Evolutionary conservation across 2,888 invertebrate genomes (phyloP), one percentile per base, ranked within the genome.

Genomic region (Drosophila pegasa): DNA sequence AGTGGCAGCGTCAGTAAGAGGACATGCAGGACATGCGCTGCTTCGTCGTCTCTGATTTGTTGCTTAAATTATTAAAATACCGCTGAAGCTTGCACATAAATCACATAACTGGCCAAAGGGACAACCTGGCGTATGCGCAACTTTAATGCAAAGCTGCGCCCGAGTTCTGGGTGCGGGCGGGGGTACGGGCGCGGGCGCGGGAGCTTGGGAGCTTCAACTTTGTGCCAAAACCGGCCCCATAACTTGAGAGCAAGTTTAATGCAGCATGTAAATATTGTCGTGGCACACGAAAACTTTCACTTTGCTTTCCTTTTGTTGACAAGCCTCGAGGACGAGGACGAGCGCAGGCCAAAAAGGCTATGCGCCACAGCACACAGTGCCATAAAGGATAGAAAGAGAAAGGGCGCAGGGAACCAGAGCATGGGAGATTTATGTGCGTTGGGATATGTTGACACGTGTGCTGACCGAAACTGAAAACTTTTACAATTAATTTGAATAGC

Each of bases 241-340:
- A 82, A 78, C 86, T 78, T 68, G 66, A 50, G 61, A 68, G 78
- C 83, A 88, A 88, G 83, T 87, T 84, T 88, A 84, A 84, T 84
- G 83, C 87, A 80, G 81, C 88, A 87, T 88, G 83, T 84, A 87
- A 84, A 84, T 84, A 88, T 84, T 88, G 88, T 65, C 87, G 73
- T 83, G 87, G 80, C 80, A 66, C 80, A 83, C 60, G 71, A 87
- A 87, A 83, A 88, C 87, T 82, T 82, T 88, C 82, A 86, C 72
- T 84, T 43, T 43, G 70, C 60, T 68, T 50, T 35, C 54, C 75
- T 60, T 82, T 75, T 88, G 86, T 72, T 79, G 82, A 85, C 83
- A 85, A 56, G 64, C 72, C 67, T 60, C 33, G 58, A 72, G 73
- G 27, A 57, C 35, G 45, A 51, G 14, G 20, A 33, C 25, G 60